Evolutionary conservation across 2,888 invertebrate species (phyloP), one percentile per base, ranked within the genome.

Genomic region (Cephus pulcher): DNA sequence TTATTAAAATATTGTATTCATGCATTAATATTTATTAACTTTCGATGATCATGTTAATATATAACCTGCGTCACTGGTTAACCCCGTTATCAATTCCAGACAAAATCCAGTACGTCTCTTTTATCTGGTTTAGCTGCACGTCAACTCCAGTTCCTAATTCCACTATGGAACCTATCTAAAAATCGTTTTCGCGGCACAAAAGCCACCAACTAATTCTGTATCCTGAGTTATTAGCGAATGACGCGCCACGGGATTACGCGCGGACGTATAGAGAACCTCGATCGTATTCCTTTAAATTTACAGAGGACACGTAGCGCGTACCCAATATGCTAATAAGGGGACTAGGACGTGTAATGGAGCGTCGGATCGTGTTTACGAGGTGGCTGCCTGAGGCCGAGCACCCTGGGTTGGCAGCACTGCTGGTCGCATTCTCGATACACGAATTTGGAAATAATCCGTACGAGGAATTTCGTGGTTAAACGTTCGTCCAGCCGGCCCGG

Each of bases 271-370:
- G 23, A 56, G 56, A 56, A 56, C 56, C 56, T 56, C 23, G 23
- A 56, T 56, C 23, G 23, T 56, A 56, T 9, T 56, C 56, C 56
- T 56, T 56, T 56, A 56, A 23, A 56, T 56, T 56, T 23, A 56
- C 56, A 56, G 15, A 56, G 56, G 56, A 56, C 56, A 56, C 69
- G 23, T 71, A 70, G 80, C 78, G 79, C 79, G 34, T 56, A 69
- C 73, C 79, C 83, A 86, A 86, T 87, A 87, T 87, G 87, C 84
- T 86, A 87, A 87, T 87, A 82, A 81, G 81, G 84, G 85, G 23
- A 34, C 35, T 74, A 85, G 82, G 12, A 34, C 78, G 80, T 77
- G 77, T 82, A 81, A 85, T 79, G 80, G 83, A 82, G 85, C 80
- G 80, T 78, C 79, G 82, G 78, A 80, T 85, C 83, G 80, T 85